Percentiles rank a stretch among this genome's conserved stretches.
Conservation (phyloP, 2,888 invertebrate species). For the Mimas tiliae region DNA sequence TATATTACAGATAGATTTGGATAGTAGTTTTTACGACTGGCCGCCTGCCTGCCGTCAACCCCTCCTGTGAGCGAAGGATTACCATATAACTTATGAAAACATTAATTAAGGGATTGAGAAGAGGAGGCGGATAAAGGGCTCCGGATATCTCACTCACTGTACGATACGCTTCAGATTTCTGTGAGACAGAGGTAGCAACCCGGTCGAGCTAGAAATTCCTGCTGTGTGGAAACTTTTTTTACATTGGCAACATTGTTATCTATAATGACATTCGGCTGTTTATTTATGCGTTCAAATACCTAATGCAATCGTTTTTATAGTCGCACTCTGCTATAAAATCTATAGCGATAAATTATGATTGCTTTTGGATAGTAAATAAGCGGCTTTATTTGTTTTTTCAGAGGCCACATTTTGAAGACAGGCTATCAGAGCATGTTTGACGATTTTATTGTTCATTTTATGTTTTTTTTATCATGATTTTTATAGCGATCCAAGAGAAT, state of each 20-base stretch:
- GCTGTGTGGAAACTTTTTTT: neutral
- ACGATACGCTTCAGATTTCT: too few species aligned
- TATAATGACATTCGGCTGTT: neutral
- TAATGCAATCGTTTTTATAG: neutral
- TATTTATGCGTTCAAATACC: slow-evolving; percentile 2
- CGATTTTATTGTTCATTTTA: neutral
- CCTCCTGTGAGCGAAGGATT: too few species aligned
- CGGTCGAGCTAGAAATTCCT: neutral
- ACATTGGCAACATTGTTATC: slow-evolving; percentile 7
- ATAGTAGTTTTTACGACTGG: too few species aligned
- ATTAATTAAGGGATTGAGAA: too few species aligned
- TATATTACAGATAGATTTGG: too few species aligned
- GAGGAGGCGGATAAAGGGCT: too few species aligned
- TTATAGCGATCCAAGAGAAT: too few species aligned
- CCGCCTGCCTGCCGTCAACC: too few species aligned
- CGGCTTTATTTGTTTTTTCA: slow-evolving; percentile 3
- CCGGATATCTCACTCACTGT: too few species aligned
- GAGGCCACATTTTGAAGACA: neutral
- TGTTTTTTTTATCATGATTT: too few species aligned
- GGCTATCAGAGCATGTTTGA: neutral
- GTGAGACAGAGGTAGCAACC: too few species aligned
- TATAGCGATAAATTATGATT: neutral
- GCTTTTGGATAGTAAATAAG: neutral
- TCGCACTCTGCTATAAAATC: neutral
- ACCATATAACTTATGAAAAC: too few species aligned